Base-by-base conservation (phyloP, 2,888 invertebrate species). In the Caenorhabditis afra region DNA sequence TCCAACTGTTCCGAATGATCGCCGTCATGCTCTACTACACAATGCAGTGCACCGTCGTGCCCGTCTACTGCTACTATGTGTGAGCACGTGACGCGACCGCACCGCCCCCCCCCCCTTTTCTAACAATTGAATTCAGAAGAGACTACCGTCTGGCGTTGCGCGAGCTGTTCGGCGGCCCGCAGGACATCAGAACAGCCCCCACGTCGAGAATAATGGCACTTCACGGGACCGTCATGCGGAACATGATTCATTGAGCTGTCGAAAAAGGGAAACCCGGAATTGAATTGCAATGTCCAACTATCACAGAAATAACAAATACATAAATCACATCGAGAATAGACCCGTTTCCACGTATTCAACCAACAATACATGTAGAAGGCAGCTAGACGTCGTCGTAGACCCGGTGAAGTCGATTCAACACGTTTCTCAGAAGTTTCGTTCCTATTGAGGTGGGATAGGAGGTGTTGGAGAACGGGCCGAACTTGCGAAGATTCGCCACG, bases 401-500 rank as follows among this genome's bases (percentile, higher is more conserved):
- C 41, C 58, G 37, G 58, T 79, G 73, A 7, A 79, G 14, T 16
- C 74, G 23, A 22, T 11, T 14, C 16, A 79, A 37, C 44, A 79
- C 74, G 47, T 74, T 74, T 61, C 47, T 50, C 58, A 67, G 20
- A 10, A 79, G 41, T 58, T 67, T 53, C 1, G 49, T 20, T 10
- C 57, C 67, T 10, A 74, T 47, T 0, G 53, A 12, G 16, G 8
- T 18, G 0, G 73, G 79, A 49, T 79, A 79, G 12, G 50, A 50
- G 14, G 79, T 79, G 23, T 79, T 68, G n/a, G 64, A 64, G 41
- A 79, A 64, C 29, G 67, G 64, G 4, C 79, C 79, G 35, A 79
- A 74, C 18, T 64, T 41, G 23, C 45, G 18, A 23, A 79, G n/a
- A 3, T 68, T 52, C 16, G 39, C 52, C 37, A 47, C 23, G 35